These are phyloP conservation scores for Bostrychus sinensis DNA, from an alignment of 2,113 vertebrate species.

Conservation along the genomic window DNA sequence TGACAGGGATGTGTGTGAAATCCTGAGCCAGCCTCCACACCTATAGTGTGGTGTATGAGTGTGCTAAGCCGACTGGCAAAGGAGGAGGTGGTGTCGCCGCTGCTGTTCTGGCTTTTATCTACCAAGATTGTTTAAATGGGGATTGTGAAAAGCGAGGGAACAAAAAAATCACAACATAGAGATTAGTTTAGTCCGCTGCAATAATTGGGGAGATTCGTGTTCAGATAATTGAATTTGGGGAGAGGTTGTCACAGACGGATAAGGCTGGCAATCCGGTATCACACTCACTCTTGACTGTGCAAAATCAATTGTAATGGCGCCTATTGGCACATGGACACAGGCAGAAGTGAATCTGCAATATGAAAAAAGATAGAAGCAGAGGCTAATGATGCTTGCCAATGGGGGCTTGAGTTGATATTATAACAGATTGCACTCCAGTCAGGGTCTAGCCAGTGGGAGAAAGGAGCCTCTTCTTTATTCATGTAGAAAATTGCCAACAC, in stretches of 20 bases:
- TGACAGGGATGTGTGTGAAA: slow-evolving; percentile 69
- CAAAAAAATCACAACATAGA: slow-evolving; percentile 26
- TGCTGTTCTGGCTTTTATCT: slow-evolving; percentile 21
- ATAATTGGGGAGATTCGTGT: slow-evolving; percentile 6
- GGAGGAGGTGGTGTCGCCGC: slow-evolving; percentile 31
- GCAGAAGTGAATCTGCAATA: slow-evolving; percentile 52
- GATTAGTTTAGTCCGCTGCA: slow-evolving; percentile 17
- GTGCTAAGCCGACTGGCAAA: slow-evolving; percentile 48
- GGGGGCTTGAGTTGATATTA: slow-evolving; percentile 68
- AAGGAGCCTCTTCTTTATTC: slow-evolving; percentile 67
- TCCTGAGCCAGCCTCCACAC: slow-evolving; percentile 58
- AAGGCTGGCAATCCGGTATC: slow-evolving; percentile 9
- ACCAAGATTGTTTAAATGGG: slow-evolving; percentile 33
- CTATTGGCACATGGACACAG: slow-evolving; percentile 35
- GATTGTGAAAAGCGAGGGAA: slow-evolving; percentile 11
- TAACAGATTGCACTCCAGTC: slow-evolving; percentile 72
- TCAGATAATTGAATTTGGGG: slow-evolving; percentile 15
- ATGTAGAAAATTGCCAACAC: slow-evolving; percentile 76
- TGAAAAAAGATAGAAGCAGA: slow-evolving; percentile 22
- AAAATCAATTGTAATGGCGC: slow-evolving; percentile 40
- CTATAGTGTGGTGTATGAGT: slow-evolving; percentile 32
- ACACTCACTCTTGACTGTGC: slow-evolving; percentile 6
- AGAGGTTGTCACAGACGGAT: slow-evolving; percentile 8
- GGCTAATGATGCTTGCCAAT: slow-evolving; percentile 69
- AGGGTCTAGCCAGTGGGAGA: slow-evolving; percentile 62